A percentile compares a stretch with the other conserved stretches of the same genome.
Evolutionary conservation across 2,797 vertebrate species (phyloP).

Genomic region (Vespertilio murinus): DNA sequence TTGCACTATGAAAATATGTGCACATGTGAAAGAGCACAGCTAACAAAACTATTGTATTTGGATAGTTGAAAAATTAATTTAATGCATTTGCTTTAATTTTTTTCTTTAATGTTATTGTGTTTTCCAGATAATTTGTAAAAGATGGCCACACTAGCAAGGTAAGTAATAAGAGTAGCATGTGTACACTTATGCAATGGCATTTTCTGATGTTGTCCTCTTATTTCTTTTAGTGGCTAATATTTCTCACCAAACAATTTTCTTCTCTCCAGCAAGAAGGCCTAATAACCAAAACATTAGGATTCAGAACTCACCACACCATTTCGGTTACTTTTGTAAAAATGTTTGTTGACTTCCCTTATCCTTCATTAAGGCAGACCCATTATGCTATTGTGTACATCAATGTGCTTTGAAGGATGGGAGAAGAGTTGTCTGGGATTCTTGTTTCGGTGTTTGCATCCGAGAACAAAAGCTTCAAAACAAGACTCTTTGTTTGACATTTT

Average conservation of each 20-base stretch:
- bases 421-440: background rate
- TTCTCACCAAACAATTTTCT: background rate
- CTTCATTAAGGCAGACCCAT: background rate
- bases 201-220: background rate
- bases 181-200: background rate
- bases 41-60: background rate
- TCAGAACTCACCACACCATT: background rate
- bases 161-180: background rate
- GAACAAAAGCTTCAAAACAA: conserved; percentile 67
- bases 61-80: background rate
- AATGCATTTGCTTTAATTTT: conserved; percentile 6
- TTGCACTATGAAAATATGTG: background rate
- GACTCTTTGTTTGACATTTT: conserved; percentile 54
- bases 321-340: background rate
- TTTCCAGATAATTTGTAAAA: conserved; percentile 20
- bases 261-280: background rate
- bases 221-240: conserved; percentile 8
- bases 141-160: background rate
- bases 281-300: background rate
- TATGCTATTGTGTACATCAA: background rate
- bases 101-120: background rate
- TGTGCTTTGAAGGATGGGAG: background rate
- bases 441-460: conserved; percentile 62
- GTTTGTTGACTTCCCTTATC: background rate
- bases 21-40: background rate